Evolutionary conservation across 2,797 vertebrate species (phyloP).

Genomic region (Gymnoscopelus microlampas): DNA sequence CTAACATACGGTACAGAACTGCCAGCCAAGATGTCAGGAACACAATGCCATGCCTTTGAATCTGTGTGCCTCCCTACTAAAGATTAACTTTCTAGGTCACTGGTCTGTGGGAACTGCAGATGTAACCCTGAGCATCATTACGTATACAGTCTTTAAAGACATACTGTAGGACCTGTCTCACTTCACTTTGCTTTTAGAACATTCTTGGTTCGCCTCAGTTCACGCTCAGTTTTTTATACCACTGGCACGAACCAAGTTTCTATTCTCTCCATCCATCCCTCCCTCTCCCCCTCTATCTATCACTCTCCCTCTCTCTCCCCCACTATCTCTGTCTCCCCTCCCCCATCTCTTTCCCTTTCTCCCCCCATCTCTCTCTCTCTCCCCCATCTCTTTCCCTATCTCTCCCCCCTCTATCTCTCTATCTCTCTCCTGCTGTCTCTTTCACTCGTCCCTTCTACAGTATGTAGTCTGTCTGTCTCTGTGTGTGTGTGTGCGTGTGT

Average conservation of each 20-base stretch:
- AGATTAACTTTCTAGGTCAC: conserved; percentile 84
- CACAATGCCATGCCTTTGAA: conserved; percentile 23
- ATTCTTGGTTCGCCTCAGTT: conserved; percentile 33
- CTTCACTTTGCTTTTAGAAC: conserved; percentile 34
- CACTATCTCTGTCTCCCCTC: conserved; percentile 13
- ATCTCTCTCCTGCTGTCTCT: conserved; percentile 1
- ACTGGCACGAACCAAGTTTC: conserved; percentile 23
- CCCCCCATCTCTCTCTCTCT: conserved; percentile 13
- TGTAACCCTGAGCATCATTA: conserved; percentile 45
- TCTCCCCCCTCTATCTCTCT: neutral
- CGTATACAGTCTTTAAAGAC: conserved; percentile 33
- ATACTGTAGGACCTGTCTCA: conserved; percentile 38
- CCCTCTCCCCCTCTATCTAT: neutral
- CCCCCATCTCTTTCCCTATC: conserved; percentile 5
- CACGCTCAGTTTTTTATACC: conserved; percentile 27
- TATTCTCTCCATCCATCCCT: conserved; percentile 6
- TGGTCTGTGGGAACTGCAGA: conserved; percentile 65
- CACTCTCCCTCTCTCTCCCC: neutral
- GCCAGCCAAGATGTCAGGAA: conserved; percentile 9
- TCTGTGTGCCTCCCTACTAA: conserved; percentile 63
- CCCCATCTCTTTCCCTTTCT: neutral
- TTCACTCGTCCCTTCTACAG: conserved; percentile 7
- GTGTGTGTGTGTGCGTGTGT: too few species aligned
- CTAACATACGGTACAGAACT: too few species aligned
- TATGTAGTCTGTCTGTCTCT: neutral